These are phyloP conservation scores for Montipora capitata DNA, from an alignment of 92 coral and sea anemone species.

Conservation along the genomic window DNA sequence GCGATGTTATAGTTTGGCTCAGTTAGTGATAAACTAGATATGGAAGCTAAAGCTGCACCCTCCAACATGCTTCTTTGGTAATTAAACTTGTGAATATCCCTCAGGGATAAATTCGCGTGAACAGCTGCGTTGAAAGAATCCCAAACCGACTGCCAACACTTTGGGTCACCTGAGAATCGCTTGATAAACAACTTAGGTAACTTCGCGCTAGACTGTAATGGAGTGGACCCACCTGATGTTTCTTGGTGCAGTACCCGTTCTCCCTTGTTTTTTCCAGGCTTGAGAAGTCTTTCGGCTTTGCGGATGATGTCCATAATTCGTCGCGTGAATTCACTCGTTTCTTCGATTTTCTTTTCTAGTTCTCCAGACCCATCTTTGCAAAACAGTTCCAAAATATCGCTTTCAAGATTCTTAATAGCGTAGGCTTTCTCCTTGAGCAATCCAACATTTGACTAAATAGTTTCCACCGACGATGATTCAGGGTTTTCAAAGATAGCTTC, in stretches of 20 bases:
- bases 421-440: background rate
- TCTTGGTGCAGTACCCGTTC: background rate
- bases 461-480: background rate
- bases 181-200: constrained; percentile 56
- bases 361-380: background rate
- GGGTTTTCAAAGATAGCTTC: background rate
- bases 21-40: constrained; percentile 38
- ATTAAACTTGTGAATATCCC: constrained; percentile 61
- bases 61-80: constrained; percentile 39
- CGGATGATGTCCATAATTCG: background rate
- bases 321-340: background rate
- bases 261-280: background rate
- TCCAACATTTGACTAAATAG: background rate
- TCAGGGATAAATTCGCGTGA: constrained; percentile 30
- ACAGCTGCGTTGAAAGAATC: constrained; percentile 64
- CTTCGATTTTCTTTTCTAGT: background rate
- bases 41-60: constrained; percentile 33
- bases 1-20: constrained; percentile 13
- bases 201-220: constrained; percentile 13
- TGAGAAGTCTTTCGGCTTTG: background rate
- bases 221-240: constrained; percentile 3
- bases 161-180: constrained; percentile 43
- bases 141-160: constrained; percentile 47
- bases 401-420: background rate
- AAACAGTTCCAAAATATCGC: background rate